These are phyloP conservation scores for Melanotaenia nigrans DNA, from an alignment of 2,797 vertebrate species.

Conservation along the genomic window DNA sequence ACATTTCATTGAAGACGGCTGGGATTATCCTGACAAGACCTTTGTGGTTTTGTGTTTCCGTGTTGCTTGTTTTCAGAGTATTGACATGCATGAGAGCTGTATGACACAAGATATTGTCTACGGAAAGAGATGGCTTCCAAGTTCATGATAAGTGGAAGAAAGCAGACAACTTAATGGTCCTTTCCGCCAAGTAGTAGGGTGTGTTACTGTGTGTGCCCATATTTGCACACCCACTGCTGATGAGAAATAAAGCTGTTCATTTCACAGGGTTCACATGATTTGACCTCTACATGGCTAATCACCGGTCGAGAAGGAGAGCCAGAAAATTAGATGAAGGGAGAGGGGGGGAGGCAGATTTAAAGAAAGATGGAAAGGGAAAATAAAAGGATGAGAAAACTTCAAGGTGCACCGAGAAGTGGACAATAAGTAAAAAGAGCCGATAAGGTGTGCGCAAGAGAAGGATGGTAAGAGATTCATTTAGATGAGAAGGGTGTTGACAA, in stretches of 20 bases:
- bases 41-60: background rate
- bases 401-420: conserved; percentile 40
- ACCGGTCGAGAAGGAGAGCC: conserved; percentile 37
- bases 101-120: conserved; percentile 4
- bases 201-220: background rate
- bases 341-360: conserved; percentile 35
- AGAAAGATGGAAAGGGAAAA: conserved; percentile 14
- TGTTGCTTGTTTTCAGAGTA: background rate
- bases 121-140: conserved; percentile 1
- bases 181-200: conserved; percentile 19
- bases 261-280: conserved; percentile 51
- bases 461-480: conserved; percentile 21
- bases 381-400: conserved; percentile 24
- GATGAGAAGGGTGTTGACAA: conserved; percentile 16
- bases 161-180: conserved; percentile 28
- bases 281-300: conserved; percentile 64
- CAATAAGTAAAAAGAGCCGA: conserved; percentile 17
- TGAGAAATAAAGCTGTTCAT: conserved; percentile 52
- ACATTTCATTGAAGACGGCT: background rate
- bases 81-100: background rate
- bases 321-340: conserved; percentile 45
- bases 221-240: conserved; percentile 10
- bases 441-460: conserved; percentile 24
- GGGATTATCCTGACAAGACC: background rate
- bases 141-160: conserved; percentile 31